These are phyloP conservation scores for Neosilurus hyrtlii DNA, from an alignment of 2,797 vertebrate species.

Conservation along the genomic window DNA sequence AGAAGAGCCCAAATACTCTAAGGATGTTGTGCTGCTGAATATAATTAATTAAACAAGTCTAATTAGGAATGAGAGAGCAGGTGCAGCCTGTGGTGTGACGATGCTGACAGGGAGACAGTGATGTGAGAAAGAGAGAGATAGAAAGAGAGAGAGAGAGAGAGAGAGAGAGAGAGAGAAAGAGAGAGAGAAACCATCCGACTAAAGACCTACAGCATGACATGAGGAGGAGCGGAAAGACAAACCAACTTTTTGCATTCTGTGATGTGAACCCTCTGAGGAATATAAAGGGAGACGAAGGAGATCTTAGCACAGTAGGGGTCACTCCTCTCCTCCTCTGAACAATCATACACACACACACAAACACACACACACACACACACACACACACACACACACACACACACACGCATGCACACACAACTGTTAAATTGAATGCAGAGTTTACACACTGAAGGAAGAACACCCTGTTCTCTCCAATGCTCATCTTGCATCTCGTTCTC, in stretches of 20 bases:
- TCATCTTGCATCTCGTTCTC: neutral
- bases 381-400: conserved; percentile 48
- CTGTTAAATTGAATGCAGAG: neutral
- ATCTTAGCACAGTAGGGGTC: conserved; percentile 73
- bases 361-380: conserved; percentile 25
- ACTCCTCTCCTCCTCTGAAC: conserved; percentile 71
- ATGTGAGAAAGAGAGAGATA: conserved; percentile 51
- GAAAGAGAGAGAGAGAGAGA: conserved; percentile 38
- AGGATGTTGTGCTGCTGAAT: conserved; percentile 69
- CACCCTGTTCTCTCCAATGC: neutral
- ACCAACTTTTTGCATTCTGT: conserved; percentile 84
- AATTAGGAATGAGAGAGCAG: conserved; percentile 88
- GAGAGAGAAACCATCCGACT: conserved; percentile 25
- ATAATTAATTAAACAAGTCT: conserved; percentile 87
- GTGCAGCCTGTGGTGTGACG: conserved; percentile 83
- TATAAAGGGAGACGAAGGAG: conserved; percentile 76
- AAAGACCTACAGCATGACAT: conserved; percentile 42
- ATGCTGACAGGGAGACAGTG: conserved; percentile 78
- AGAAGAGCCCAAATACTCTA: conserved; percentile 65
- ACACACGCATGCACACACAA: conserved; percentile 51
- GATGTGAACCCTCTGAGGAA: conserved; percentile 82
- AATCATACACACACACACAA: neutral
- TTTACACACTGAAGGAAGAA: conserved; percentile 14
- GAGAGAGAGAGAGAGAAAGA: conserved; percentile 39
- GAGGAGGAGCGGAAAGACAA: conserved; percentile 62